Evolutionary conservation across 1,140 invertebrate genomes (phyloP), one percentile per base, ranked within the genome.

Genomic region (Philotrypesis tridentata): DNA sequence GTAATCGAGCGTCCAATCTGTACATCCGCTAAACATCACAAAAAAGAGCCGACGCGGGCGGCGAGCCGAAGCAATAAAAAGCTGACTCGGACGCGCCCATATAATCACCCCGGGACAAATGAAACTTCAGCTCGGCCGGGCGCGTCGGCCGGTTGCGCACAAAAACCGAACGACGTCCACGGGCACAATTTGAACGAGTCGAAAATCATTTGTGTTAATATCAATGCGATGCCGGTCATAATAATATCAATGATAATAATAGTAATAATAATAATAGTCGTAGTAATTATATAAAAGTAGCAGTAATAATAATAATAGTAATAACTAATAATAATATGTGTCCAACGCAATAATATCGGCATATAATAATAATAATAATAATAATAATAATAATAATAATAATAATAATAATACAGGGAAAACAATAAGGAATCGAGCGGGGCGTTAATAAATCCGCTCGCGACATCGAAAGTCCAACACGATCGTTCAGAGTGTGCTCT

Each of bases 161-260:
- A 70, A 21, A 67, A 33, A 70, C 48, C 67, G 31, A 29, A 55
- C 67, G 21, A 33, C 31, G 67, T 33, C 21, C 31, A 21, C 29
- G 3, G 67, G 29, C 27, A 55, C 27, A 37, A n/a, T 17, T 29
- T 70, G 67, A 33, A 37, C 14, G 17, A 31, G 29, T 31, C 17
- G 12, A n/a, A 70, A 70, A 70, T 70, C 3, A 17, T 37, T 37
- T 31, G 11, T 12, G n/a, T 31, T 70, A 31, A 70, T 37, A 31
- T 63, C 70, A 68, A 48, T 37, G 33, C 21, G 48, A 6, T 55
- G 48, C 40, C 40, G 17, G 40, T 78, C 73, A 71, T 74, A 61
- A 61, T 61, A 61, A 12, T 61, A 23, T 17, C 23, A 2, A 25
- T 61, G 1, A 23, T 23, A 61, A 61, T 61, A 17, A 61, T 14